Evolutionary conservation across 2,888 invertebrate species (phyloP), one percentile per base, ranked within the genome.

Genomic region (Druceiella hillmani): DNA sequence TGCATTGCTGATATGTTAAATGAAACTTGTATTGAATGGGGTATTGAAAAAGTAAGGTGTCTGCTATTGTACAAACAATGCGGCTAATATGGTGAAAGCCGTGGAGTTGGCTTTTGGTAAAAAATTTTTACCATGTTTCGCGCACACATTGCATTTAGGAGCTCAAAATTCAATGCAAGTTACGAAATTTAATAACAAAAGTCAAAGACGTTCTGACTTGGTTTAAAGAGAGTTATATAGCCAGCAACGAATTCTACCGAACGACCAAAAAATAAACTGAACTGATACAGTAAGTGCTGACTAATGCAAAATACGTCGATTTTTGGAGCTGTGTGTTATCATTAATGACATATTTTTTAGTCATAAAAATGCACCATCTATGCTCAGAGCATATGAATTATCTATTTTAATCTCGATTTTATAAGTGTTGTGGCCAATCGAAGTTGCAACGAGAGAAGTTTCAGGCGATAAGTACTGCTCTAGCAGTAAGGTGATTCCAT

Each of bases 71-170:
- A 47, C 53, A 51, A 50, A 40, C 48, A 55, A 55, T 34, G 56
- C 55, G 32, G 52, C 55, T 7, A 51, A 54, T 33, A 49, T 50
- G 40, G 47, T 50, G n/a, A 50, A 52, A 15, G 50, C 51, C 6
- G 38, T 50, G 6, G 50, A 51, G 24, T 32, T 54, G 12, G 48
- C 50, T 10, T 56, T 55, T 48, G 54, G 55, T 4, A 50, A 50
- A 48, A 52, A 44, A 41, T 54, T 56, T 41, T 51, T 56, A 7
- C 51, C 53, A 22, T 58, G 57, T 40, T 58, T 56, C 50, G 56
- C 55, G 3, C 56, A 59, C 46, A 55, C 53, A 4, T 38, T 59
- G 16, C 57, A 59, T 50, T 54, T 59, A 35, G 52, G 57, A 6
- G 52, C 53, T 44, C 35, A 51, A 50, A 25, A 42, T 40, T 45